Evolutionary conservation across 1,140 invertebrate genomes (phyloP).

Genomic region (Lordiphosa collinella): DNA sequence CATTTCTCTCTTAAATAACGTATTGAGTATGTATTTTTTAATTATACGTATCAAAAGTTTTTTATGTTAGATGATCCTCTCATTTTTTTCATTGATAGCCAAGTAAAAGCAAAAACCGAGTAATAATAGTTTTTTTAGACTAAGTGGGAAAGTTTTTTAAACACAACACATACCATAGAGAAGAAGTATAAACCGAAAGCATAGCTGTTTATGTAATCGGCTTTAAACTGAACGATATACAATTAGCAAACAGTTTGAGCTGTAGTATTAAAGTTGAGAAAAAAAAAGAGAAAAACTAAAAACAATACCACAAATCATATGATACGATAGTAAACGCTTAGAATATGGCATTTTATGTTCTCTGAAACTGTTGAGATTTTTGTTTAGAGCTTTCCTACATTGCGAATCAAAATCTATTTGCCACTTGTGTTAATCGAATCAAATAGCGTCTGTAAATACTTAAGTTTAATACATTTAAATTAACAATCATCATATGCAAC

Average conservation of each 20-base stretch:
- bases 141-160: conserved; percentile 9
- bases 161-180: conserved; percentile 14
- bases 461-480: conserved; percentile 37
- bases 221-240: conserved; percentile 12
- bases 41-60: conserved; percentile 59
- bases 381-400: background rate
- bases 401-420: conserved; percentile 18
- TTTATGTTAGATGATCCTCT: conserved; percentile 65
- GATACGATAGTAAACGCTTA: conserved; percentile 28
- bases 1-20: conserved; percentile 58
- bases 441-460: conserved; percentile 59
- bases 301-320: conserved; percentile 1
- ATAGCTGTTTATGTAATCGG: conserved; percentile 3
- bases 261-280: conserved; percentile 4
- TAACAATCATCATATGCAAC: conserved; percentile 18
- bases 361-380: conserved; percentile 28
- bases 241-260: conserved; percentile 24
- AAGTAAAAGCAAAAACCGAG: conserved; percentile 62
- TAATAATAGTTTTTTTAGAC: conserved; percentile 55
- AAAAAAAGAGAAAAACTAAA: background rate
- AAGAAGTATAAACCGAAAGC: background rate
- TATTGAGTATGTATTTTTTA: conserved; percentile 63
- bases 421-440: background rate
- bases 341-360: conserved; percentile 1
- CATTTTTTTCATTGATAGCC: conserved; percentile 48